Evolutionary conservation across 2,113 vertebrate species (phyloP).

Genomic region (Furnarius figulus): DNA sequence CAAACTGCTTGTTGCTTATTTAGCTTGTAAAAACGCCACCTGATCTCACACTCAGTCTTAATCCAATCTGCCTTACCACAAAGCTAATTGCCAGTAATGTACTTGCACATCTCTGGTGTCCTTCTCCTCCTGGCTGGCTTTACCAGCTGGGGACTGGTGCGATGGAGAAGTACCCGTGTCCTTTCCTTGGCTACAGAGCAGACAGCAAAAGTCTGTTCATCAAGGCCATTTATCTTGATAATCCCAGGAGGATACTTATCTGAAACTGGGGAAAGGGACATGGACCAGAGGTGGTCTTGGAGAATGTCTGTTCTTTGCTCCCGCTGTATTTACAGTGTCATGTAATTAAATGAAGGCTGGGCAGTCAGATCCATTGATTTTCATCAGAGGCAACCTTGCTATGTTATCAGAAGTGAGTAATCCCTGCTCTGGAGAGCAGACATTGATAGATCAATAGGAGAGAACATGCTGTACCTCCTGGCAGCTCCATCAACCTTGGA

Average conservation of each 20-base stretch:
- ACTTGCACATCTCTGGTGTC: neutral
- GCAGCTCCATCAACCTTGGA: slow-evolving; percentile 66
- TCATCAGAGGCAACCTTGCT: slow-evolving; percentile 69
- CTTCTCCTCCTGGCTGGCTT: neutral
- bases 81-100: slow-evolving; percentile 22
- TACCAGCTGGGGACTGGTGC: neutral
- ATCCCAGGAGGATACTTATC: neutral
- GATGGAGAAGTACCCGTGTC: neutral
- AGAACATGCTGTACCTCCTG: slow-evolving; percentile 59
- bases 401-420: slow-evolving; percentile 71
- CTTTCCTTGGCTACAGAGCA: neutral
- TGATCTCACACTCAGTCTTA: slow-evolving; percentile 2
- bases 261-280: neutral
- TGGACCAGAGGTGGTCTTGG: neutral
- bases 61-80: neutral
- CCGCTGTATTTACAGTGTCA: neutral
- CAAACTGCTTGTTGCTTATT: slow-evolving; percentile 43
- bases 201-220: neutral
- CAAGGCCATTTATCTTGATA: slow-evolving; percentile 21
- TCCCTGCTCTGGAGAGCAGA: slow-evolving; percentile 61
- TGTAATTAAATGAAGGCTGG: slow-evolving; percentile 60
- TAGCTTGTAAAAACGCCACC: slow-evolving; percentile 36
- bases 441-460: slow-evolving; percentile 71
- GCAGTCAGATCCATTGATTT: slow-evolving; percentile 63
- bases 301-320: neutral